These are phyloP conservation scores for Chymomyza procnemis DNA, from an alignment of 2,888 invertebrate genomes.

Conservation along the genomic window DNA sequence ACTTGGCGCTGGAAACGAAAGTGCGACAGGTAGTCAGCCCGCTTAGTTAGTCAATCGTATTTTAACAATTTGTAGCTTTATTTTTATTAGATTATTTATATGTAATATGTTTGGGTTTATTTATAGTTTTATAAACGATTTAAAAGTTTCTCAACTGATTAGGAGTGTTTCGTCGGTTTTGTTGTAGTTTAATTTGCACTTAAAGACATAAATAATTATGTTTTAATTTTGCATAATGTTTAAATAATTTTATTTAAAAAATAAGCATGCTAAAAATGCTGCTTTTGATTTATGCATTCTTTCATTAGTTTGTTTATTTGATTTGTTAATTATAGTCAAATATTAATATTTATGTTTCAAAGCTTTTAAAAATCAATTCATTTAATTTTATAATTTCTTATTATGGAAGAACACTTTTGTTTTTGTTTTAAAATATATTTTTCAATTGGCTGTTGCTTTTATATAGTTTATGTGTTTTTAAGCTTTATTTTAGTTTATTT, in stretches of 20 bases:
- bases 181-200: neutral
- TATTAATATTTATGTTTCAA: neutral
- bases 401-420: no score
- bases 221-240: neutral
- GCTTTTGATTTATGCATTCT: neutral
- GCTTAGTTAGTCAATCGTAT: neutral
- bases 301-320: neutral
- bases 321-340: neutral
- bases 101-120: neutral
- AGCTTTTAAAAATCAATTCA: neutral
- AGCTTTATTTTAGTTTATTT: no score
- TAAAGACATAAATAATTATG: neutral
- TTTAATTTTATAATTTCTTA: no score
- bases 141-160: neutral
- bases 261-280: no score
- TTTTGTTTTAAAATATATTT: no score
- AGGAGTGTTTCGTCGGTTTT: neutral
- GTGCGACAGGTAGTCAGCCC: neutral
- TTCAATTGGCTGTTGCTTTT: no score
- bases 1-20: no score
- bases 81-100: neutral
- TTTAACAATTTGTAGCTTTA: neutral
- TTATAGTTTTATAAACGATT: neutral
- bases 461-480: no score
- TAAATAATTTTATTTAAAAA: no score